These are phyloP conservation scores for Spatulosminthurus flaviceps DNA, from an alignment of 2,888 invertebrate genomes.

Conservation along the genomic window DNA sequence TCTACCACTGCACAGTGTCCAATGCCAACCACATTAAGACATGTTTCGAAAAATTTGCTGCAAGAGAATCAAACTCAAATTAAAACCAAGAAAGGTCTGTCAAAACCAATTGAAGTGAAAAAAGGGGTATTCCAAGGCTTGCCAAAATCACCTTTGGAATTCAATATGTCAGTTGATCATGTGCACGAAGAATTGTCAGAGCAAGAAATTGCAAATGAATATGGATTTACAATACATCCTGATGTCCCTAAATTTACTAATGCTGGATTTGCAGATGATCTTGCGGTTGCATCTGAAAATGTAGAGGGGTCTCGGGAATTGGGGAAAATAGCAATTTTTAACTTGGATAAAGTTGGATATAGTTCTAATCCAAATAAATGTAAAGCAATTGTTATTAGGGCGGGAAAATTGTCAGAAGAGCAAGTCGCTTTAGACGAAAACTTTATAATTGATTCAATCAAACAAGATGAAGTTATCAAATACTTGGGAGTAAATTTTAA, in stretches of 20 bases:
- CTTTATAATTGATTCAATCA: neutral
- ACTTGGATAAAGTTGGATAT: neutral
- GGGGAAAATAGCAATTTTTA: neutral
- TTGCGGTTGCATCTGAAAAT: too few species aligned
- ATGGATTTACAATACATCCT: neutral
- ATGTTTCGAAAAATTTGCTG: too few species aligned
- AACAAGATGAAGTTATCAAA: slow-evolving; percentile 34
- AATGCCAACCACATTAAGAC: too few species aligned
- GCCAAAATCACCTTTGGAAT: slow-evolving; percentile 38
- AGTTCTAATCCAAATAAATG: neutral
- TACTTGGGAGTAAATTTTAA: too few species aligned
- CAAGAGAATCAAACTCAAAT: too few species aligned
- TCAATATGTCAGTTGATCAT: slow-evolving; percentile 41
- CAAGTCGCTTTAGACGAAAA: neutral
- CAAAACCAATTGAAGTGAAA: neutral
- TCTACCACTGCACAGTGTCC: too few species aligned
- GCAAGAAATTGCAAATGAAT: slow-evolving; percentile 5
- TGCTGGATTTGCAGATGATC: too few species aligned
- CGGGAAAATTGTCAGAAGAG: neutral
- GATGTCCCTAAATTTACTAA: neutral
- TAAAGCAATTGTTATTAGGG: neutral
- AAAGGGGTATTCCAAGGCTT: slow-evolving; percentile 48
- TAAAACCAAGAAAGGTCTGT: neutral
- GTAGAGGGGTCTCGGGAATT: neutral
- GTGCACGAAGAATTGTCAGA: slow-evolving; percentile 29